Base-by-base conservation (phyloP, 2,888 invertebrate genomes). In the Neoascia interrupta region DNA sequence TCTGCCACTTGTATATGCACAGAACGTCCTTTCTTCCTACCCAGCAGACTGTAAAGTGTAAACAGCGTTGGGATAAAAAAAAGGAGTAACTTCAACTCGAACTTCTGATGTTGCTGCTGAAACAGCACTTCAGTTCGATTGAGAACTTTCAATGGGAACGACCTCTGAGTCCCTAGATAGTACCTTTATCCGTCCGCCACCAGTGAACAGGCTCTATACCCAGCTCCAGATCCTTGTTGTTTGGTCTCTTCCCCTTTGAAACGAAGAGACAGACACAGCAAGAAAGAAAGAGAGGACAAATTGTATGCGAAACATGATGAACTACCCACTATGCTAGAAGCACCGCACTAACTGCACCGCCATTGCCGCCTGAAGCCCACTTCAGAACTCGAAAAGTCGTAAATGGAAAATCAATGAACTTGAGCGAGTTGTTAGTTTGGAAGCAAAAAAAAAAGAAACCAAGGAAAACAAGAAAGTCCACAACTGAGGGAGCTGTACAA, bases 371-470 rank as follows among this genome's bases (percentile, higher is more conserved):
- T 68, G 31, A 79, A 79, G 73, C 66, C 56, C 73, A 73, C 79
- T 79, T 79, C 66, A 49, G 19, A 79, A 79, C 51, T 79, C 73
- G n/a, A 73, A 79, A 79, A 79, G 73, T 68, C 73, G 79, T 79
- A 79, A 73, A 79, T 79, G 73, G 66, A 68, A 79, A 79, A 79
- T 79, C 79, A 79, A 79, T 79, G 73, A 73, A 79, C 79, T 79
- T 79, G 79, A 73, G 73, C 73, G 66, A 73, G 79, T 79, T 79
- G 79, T 73, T 73, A 79, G 79, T 79, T 79, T 61, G 54, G 54
- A 53, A 28, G 41, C 37, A 6, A 13, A 15, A 1, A 43, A 58
- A 34, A 41, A 39, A 28, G 51, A 39, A 13, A 19, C 23, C 0
- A 47, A 61, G 31, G 37, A 43, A 54, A 61, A 15, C 18, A 45